Conservation (phyloP, 2,888 invertebrate genomes). For the Calliopum simillimum region DNA sequence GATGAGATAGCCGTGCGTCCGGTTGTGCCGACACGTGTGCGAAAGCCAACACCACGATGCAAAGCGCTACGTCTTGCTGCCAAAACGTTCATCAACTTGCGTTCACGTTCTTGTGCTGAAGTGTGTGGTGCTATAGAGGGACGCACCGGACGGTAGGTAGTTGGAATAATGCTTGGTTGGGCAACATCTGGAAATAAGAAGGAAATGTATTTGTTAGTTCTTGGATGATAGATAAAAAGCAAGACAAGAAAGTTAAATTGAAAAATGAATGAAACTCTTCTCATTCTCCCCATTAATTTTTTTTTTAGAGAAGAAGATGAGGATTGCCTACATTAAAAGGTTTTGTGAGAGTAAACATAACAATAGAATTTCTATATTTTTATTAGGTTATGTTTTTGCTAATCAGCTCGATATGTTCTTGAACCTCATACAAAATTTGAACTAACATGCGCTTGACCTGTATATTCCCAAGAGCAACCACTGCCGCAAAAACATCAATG, state of each 20-base stretch:
- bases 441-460: too few species aligned
- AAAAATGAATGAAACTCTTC: too few species aligned
- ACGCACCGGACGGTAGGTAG: constrained; percentile 57
- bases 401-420: too few species aligned
- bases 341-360: too few species aligned
- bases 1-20: constrained; percentile 55
- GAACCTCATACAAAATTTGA: too few species aligned
- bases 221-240: too few species aligned
- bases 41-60: constrained; percentile 69
- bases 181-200: constrained; percentile 51
- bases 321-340: too few species aligned
- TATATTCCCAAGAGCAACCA: too few species aligned
- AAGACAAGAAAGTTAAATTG: too few species aligned
- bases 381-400: too few species aligned
- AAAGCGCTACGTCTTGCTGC: constrained; percentile 74
- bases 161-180: constrained; percentile 51
- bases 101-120: constrained; percentile 69
- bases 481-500: too few species aligned
- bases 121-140: constrained; percentile 53
- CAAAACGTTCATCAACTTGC: constrained; percentile 72
- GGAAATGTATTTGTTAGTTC: not conserved
- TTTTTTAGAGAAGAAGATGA: not conserved
- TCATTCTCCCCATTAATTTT: not conserved
- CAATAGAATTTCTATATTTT: too few species aligned
- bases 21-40: constrained; percentile 63